Evolutionary conservation across 2,888 invertebrate genomes (phyloP), one percentile per base, ranked within the genome.

Genomic region (Serripes groenlandicus): DNA sequence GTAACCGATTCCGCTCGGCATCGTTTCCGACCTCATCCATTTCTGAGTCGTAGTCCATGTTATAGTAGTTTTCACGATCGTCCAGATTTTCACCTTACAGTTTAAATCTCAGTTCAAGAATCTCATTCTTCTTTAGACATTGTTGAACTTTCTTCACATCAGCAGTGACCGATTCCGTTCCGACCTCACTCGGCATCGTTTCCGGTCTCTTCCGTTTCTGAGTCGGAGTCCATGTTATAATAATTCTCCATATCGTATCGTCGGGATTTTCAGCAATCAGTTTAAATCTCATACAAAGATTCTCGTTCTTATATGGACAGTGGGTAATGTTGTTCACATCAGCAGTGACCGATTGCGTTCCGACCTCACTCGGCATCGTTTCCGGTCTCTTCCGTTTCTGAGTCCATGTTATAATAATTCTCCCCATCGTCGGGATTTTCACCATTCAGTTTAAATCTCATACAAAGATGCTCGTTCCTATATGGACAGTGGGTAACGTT

Each of bases 291-390:
- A 89, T 62, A 54, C 87, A 80, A 7, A 82, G 78, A 18, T 86
- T 78, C 56, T 87, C 85, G 26, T 76, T 80, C 68, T 89, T 85
- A 78, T 89, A 87, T 52, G 79, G 28, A 26, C 73, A 76, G 9
- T 83, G 83, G 74, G 68, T 1, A 81, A 74, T 15, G 85, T 68
- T 1, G 86, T 77, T 30, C 84, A 82, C 85, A 88, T 84, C 37
- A 88, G 85, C 34, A 89, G n/a, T n/a, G n/a, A n/a, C n/a, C n/a
- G n/a, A n/a, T n/a, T n/a, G n/a, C n/a, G n/a, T n/a, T n/a, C n/a
- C n/a, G n/a, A n/a, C n/a, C n/a, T n/a, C n/a, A n/a, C n/a, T n/a
- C n/a, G n/a, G n/a, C n/a, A n/a, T 72, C 58, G 72, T 3, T 23
- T 3, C 37, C 56, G 26, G 11, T 34, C 30, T 35, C 76, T n/a